These are phyloP conservation scores for Ictalurus furcatus DNA, from an alignment of 2,113 vertebrate species.

Conservation along the genomic window DNA sequence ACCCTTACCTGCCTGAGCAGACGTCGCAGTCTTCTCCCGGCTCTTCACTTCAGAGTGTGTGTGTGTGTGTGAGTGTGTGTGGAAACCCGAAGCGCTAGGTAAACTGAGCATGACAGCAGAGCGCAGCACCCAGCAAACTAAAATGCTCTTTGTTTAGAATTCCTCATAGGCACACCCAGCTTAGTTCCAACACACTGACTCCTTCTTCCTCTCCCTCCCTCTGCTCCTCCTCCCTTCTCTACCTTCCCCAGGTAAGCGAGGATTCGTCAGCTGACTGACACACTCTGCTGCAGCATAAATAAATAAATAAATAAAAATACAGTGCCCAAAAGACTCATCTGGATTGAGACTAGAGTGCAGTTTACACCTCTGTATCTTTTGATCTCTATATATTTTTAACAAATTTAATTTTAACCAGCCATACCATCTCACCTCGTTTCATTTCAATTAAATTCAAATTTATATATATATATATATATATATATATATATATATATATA, in stretches of 20 bases:
- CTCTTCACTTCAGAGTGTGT: slow-evolving; percentile 4
- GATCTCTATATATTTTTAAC: not conserved
- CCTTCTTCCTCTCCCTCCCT: slow-evolving; percentile 24
- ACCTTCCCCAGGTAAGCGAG: slow-evolving; percentile 35
- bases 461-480: not conserved
- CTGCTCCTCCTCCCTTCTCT: slow-evolving; percentile 45
- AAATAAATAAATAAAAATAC: not conserved
- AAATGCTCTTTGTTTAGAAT: slow-evolving; percentile 70
- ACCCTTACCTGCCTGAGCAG: slow-evolving; percentile 1
- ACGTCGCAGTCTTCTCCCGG: not conserved
- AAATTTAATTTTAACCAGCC: not conserved
- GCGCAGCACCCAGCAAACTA: slow-evolving; percentile 36
- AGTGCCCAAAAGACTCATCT: slow-evolving; percentile 56
- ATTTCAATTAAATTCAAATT: not conserved
- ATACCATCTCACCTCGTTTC: not conserved
- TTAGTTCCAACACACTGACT: slow-evolving; percentile 73
- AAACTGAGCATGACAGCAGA: slow-evolving; percentile 38
- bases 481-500: not conserved
- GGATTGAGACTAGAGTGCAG: slow-evolving; percentile 14
- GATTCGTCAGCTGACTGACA: not conserved
- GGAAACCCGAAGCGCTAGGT: not conserved
- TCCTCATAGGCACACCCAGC: slow-evolving; percentile 80
- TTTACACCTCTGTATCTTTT: not conserved
- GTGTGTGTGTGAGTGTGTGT: slow-evolving; percentile 9
- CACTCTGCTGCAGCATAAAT: not conserved